Evolutionary conservation across 2,888 invertebrate genomes (phyloP).

Genomic region (Alviniconcha strummeri): DNA sequence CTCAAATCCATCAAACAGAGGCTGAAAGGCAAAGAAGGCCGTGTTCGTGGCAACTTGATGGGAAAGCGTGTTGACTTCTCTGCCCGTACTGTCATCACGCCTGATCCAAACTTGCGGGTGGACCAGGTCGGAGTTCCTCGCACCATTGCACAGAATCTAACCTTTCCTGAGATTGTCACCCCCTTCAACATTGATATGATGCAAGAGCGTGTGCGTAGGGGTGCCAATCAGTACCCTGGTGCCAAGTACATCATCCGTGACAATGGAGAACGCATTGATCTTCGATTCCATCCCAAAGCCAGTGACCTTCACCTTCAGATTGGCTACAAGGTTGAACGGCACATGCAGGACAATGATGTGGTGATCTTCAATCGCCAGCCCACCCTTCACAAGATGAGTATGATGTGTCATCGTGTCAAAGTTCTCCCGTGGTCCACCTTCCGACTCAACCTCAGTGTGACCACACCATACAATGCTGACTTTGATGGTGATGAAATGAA

Average conservation of each 20-base stretch:
- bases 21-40: conserved; percentile 96
- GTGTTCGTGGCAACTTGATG: conserved; percentile 99
- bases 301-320: conserved; percentile 72
- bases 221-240: conserved; percentile 98
- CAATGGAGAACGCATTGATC: conserved; percentile 98
- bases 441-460: conserved; percentile 98
- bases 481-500: conserved; percentile 99
- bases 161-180: conserved; percentile 99
- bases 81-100: conserved; percentile 91
- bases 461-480: conserved; percentile 99
- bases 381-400: conserved; percentile 99
- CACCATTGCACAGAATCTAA: conserved; percentile 98
- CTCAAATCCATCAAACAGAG: conserved; percentile 97
- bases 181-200: conserved; percentile 98
- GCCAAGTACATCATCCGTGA: conserved; percentile 99
- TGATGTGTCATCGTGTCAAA: conserved; percentile 95
- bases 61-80: conserved; percentile 99
- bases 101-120: conserved; percentile 83
- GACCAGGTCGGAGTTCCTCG: conserved; percentile 98
- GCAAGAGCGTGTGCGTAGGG: conserved; percentile 94
- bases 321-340: conserved; percentile 87
- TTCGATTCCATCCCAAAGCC: conserved; percentile 96
- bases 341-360: conserved; percentile 97
- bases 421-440: conserved; percentile 99
- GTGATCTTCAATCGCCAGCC: conserved; percentile 99